A percentile compares a stretch with the other conserved stretches of the same genome.
Conservation (phyloP, 2,888 invertebrate species). For the Nephrotoma appendiculata region DNA sequence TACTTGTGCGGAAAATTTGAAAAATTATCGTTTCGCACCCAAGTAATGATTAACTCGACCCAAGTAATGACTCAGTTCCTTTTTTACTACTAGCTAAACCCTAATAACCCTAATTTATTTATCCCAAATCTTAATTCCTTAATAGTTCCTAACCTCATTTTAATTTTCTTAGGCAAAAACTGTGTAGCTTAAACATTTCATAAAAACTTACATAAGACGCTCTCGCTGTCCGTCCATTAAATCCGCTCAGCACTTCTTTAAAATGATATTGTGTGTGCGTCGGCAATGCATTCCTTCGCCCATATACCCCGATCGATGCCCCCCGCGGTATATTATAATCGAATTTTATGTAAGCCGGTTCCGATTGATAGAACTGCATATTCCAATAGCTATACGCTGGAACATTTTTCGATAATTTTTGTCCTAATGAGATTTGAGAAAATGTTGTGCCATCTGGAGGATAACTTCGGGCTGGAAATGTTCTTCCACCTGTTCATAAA, state of each 20-base stretch:
- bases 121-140: too few species aligned
- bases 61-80: too few species aligned
- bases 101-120: too few species aligned
- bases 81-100: too few species aligned
- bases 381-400: conserved; percentile 94
- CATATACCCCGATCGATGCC: conserved; percentile 89
- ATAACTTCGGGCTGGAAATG: conserved; percentile 78
- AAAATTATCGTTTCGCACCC: too few species aligned
- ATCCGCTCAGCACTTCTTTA: conserved; percentile 81
- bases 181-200: neutral
- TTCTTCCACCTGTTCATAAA: conserved; percentile 53
- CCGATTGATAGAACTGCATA: conserved; percentile 91
- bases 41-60: too few species aligned
- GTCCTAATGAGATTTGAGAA: conserved; percentile 75
- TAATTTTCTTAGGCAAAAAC: neutral
- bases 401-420: conserved; percentile 76
- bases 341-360: conserved; percentile 86
- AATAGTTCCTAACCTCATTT: too few species aligned
- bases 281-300: conserved; percentile 82
- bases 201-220: conserved; percentile 68
- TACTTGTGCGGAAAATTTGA: too few species aligned
- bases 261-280: conserved; percentile 96
- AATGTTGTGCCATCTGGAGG: conserved; percentile 89
- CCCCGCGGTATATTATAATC: conserved; percentile 87
- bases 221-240: conserved; percentile 69